Evolutionary conservation across 2,888 invertebrate genomes (phyloP), one percentile per base, ranked within the genome.

Genomic region (Drosophila borborema): DNA sequence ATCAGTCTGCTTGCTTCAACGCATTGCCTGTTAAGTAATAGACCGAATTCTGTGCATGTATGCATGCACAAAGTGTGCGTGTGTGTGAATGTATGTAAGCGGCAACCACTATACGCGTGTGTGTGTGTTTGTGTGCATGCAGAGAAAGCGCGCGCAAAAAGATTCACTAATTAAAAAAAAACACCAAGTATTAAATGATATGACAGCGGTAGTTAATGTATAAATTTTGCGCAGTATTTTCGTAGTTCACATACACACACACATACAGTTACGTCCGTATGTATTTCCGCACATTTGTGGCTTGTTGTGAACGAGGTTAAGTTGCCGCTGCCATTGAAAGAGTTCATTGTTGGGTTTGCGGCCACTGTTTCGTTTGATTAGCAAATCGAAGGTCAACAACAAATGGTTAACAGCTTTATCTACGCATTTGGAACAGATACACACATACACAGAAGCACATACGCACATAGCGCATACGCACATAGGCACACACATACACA

Each of bases 121-220:
- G 38, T 43, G 38, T 67, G 3, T 59, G 36, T 60, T 40, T 61
- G 36, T 60, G 62, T 69, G 43, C 63, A 64, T 64, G 75, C 64
- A 82, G 86, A 86, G 90, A 86, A 86, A 89, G 86, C 90, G 89
- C 90, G 89, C 90, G 88, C 66, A 88, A 89, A 80, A 72, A 81
- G 53, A 78, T 70, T 62, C 63, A 75, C 67, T 67, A 80, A 81
- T 74, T 77, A 67, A 73, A 55, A 74, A 77, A 80, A 53, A 64
- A 54, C n/a, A 55, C 10, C n/a, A 62, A 64, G 43, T 51, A 73
- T 58, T 65, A 66, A 68, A 80, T 28, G 9, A 75, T 64, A 60
- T 64, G 55, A 67, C 55, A 72, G 67, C 64, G 28, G n/a, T 63
- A 72, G 49, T 64, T 55, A 55, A 36, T 55, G 55, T 60, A 80